Conservation (phyloP, 2,888 invertebrate species). For the Conchocele bisecta region DNA sequence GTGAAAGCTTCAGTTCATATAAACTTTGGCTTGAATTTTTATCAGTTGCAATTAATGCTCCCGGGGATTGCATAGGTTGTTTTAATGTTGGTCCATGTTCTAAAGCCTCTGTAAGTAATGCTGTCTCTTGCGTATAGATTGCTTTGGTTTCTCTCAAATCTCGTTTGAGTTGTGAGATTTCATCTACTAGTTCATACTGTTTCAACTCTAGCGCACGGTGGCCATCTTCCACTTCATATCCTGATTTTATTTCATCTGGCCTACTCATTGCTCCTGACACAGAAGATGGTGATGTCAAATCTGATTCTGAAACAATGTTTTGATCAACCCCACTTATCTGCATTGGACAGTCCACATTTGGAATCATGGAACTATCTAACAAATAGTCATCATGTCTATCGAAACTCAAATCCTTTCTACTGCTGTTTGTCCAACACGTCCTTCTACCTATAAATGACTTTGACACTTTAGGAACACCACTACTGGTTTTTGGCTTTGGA, state of each 20-base stretch:
- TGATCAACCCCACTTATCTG: slow-evolving; percentile 18
- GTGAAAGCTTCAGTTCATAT: slow-evolving; percentile 29
- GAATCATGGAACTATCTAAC: no score
- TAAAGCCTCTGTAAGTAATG: slow-evolving; percentile 71
- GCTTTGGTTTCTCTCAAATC: slow-evolving; percentile 73
- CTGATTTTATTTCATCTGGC: slow-evolving; percentile 48
- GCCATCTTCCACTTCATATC: slow-evolving; percentile 57
- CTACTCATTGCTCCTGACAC: slow-evolving; percentile 24
- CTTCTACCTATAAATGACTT: slow-evolving; percentile 25
- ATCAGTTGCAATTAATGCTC: slow-evolving; percentile 14
- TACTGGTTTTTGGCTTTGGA: slow-evolving; percentile 40
- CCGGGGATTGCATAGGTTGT: slow-evolving; percentile 27
- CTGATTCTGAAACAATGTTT: no score
- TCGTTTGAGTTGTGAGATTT: slow-evolving; percentile 66
- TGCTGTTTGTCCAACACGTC: background rate
- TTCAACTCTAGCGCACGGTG: slow-evolving; percentile 64
- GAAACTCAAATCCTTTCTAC: slow-evolving; percentile 35
- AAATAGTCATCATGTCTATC: slow-evolving; percentile 15
- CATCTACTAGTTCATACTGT: slow-evolving; percentile 73
- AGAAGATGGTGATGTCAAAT: slow-evolving; percentile 15
- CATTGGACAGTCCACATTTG: slow-evolving; percentile 12
- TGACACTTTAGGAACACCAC: slow-evolving; percentile 42
- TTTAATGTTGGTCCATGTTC: slow-evolving; percentile 62
- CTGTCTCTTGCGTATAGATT: slow-evolving; percentile 72
- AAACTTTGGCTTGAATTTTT: slow-evolving; percentile 25